Conservation (phyloP, 2,888 invertebrate species). For the Drosophila percnosoma region DNA sequence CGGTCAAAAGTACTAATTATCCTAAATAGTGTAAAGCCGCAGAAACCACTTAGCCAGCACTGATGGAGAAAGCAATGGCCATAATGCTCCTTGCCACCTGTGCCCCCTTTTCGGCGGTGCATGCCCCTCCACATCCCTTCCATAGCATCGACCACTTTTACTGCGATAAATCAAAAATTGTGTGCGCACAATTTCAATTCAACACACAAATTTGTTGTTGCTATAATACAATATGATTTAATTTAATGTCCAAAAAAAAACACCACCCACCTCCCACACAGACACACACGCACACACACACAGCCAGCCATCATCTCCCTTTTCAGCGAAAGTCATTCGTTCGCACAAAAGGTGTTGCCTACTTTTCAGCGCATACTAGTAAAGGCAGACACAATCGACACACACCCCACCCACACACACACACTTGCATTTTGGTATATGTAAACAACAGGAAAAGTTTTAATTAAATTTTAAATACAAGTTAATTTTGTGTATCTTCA, state of each 20-base stretch:
- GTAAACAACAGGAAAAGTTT: conserved; percentile 76
- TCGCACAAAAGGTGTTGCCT: conserved; percentile 52
- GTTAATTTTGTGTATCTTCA: conserved; percentile 77
- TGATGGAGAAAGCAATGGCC: conserved; percentile 19
- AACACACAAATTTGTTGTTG: conserved; percentile 39
- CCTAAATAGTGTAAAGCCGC: conserved; percentile 77
- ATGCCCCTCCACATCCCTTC: background rate
- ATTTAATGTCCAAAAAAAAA: conserved; percentile 48
- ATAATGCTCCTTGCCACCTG: conserved; percentile 9
- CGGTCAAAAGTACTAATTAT: conserved; percentile 81
- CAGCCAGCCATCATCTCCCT: background rate
- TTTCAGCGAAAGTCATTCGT: conserved; percentile 41
- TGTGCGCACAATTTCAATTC: conserved; percentile 71
- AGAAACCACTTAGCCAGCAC: conserved; percentile 71
- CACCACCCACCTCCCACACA: too few relatives aligned
- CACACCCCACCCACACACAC: background rate
- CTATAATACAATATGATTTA: conserved; percentile 70
- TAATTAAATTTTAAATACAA: conserved; percentile 81
- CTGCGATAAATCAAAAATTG: conserved; percentile 70
- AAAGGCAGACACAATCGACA: conserved; percentile 18
- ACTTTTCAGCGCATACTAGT: conserved; percentile 44
- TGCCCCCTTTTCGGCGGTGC: background rate
- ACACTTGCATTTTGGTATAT: conserved; percentile 38
- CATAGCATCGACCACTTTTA: background rate
- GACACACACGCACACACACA: background rate